These are phyloP conservation scores for Lasaia peninsularis DNA, from an alignment of 1,140 invertebrate species.

Conservation along the genomic window DNA sequence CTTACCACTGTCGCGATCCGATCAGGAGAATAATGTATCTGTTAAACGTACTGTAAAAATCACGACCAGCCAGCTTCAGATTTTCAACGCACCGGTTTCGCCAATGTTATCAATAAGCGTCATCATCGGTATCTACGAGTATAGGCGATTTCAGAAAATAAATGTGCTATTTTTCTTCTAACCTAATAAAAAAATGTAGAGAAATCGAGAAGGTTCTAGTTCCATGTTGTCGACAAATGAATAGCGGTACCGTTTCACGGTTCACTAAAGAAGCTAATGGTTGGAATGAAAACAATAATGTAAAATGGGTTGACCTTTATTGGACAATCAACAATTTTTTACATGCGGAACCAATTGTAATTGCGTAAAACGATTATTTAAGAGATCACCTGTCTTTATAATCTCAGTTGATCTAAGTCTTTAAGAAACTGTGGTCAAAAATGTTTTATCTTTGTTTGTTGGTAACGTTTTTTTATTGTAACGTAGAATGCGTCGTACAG, in stretches of 20 bases:
- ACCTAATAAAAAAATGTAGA: no score
- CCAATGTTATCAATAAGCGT: no score
- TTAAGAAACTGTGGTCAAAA: conserved; percentile 2
- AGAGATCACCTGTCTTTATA: not conserved
- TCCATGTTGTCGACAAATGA: not conserved
- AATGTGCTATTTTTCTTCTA: no score
- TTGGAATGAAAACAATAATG: conserved; percentile 6
- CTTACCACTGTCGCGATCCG: no score
- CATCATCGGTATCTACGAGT: no score
- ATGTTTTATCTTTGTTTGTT: conserved; percentile 3
- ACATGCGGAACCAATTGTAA: conserved; percentile 2
- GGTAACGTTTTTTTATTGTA: not conserved
- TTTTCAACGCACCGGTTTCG: no score
- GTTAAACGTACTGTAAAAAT: no score
- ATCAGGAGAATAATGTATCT: no score
- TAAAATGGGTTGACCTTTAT: not conserved
- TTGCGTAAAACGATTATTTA: conserved; percentile 5
- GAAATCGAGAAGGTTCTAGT: not conserved
- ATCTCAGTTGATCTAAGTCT: not conserved
- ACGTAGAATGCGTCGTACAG: conserved; percentile 7
- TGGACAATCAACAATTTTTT: conserved; percentile 1
- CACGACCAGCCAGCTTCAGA: no score
- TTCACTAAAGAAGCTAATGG: not conserved
- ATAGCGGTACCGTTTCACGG: not conserved
- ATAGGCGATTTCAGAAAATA: no score